Evolutionary conservation across 2,113 vertebrate genomes (phyloP), one percentile per base, ranked within the genome.

Genomic region (Paradoxurus hermaphroditus): DNA sequence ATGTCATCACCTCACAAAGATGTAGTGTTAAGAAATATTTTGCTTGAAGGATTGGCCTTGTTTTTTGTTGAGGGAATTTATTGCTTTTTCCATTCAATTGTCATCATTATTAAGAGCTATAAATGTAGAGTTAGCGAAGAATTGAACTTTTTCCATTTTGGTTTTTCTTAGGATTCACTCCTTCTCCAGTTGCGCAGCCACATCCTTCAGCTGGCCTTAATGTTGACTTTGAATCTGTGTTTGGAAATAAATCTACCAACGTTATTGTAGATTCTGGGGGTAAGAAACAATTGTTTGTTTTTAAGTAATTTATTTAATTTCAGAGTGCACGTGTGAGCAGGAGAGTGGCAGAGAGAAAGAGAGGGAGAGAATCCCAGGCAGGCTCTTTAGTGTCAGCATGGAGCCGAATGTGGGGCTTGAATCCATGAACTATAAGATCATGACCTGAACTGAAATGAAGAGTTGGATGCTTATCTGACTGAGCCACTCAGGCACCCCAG

Each of bases 161-260:
- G 1, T 84, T 93, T 70, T 83, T 96, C 94, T 62, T 97, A 99
- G 99, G 99, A 96, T 99, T 99, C 97, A 98, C 99, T 53, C 98
- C 99, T 77, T 99, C 99, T 97, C 98, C 99, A 81, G 99, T 99
- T 96, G 98, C 99, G 97, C 99, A 99, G 67, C 98, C 99, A 85
- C 99, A 99, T 97, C 99, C 99, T 94, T 98, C 99, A 93, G 94
- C 98, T 98, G 99, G 99, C 99, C 99, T 99, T 99, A 99, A 99
- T 92, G 99, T 99, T 85, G 99, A 99, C 99, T 99, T 99, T 98
- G 99, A 99, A 97, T 99, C 99, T 4, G 99, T 99, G 86, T 99
- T 99, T 98, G 99, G 99, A 98, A 99, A 99, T 98, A 99, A 99
- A 98, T 98, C 99, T 96, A 99, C 99, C 96, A 99, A 98, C 65